These are phyloP conservation scores for Drosophila equinoxialis DNA, from an alignment of 1,140 invertebrate genomes.

Conservation along the genomic window DNA sequence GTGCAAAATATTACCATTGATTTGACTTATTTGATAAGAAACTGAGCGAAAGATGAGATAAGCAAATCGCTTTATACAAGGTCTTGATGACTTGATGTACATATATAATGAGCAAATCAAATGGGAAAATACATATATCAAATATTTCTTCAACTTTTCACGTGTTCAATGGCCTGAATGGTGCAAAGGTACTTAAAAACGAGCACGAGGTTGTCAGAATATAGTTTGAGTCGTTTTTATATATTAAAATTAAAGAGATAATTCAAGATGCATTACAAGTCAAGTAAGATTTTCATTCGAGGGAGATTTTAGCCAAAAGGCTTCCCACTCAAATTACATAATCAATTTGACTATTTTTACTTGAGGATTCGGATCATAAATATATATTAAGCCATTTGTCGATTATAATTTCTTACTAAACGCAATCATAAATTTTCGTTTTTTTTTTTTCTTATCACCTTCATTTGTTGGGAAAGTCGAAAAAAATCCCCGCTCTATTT, in stretches of 20 bases:
- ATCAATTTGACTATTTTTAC: too few relatives aligned
- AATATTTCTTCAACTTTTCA: not conserved
- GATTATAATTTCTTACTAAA: not conserved
- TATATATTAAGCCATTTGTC: not conserved
- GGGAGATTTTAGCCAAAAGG: too few relatives aligned
- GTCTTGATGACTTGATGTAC: constrained; percentile 55
- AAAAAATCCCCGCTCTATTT: constrained; percentile 1
- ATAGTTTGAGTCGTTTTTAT: not conserved
- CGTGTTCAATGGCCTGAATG: not conserved
- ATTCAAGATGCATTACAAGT: too few relatives aligned
- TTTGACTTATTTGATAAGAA: constrained; percentile 42
- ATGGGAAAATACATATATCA: not conserved
- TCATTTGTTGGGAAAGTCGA: not conserved
- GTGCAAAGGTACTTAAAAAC: not conserved
- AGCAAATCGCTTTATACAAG: constrained; percentile 52
- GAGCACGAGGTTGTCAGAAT: not conserved
- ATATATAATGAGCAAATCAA: constrained; percentile 42
- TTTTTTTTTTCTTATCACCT: constrained; percentile 5
- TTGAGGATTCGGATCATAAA: not conserved
- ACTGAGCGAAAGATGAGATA: constrained; percentile 34
- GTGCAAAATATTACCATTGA: constrained; percentile 43
- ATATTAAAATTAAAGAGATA: not conserved
- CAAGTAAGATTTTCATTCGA: too few relatives aligned
- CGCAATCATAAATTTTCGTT: not conserved
- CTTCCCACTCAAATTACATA: too few relatives aligned